Base-by-base conservation (phyloP, 2,797 vertebrate genomes). In the Heterohyrax brucei region DNA sequence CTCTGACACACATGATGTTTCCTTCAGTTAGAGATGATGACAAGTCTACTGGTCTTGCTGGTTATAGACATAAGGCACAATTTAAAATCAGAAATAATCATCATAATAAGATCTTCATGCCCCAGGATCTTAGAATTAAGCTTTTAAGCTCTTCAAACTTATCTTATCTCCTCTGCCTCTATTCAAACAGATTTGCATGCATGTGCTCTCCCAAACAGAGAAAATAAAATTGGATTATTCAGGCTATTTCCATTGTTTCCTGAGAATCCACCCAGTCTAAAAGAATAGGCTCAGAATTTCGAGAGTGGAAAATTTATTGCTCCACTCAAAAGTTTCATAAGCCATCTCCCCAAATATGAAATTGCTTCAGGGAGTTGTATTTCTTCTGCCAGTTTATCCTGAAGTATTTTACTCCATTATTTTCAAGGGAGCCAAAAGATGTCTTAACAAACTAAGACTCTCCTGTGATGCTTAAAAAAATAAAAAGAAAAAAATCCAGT, bases 321-420 rank as follows among this genome's bases (percentile, higher is more conserved):
- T 90, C 77, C 46, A 78, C 18, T 93, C 22, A 94, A 93, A 95
- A 73, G 64, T 62, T 91, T 93, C 87, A 83, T 87, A 87, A 89
- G 24, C 50, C 10, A 10, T 85, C 46, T 89, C 53, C 66, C 24
- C 93, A 75, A 76, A n/a, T 76, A 81, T 84, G 64, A 91, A 94
- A 68, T 89, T 28, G 26, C 62, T 87, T 91, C 8, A n/a, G 56
- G n/a, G 56, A 87, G 44, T 18, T 87, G 10, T 56, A 62, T 91
- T 81, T 91, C 84, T 92, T 78, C 53, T 81, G 84, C 28, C 79
- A 82, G 56, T 83, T 87, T 85, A 28, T 87, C n/a, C 10, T 81
- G 84, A 93, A 91, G 72, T 83, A 59, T 92, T 94, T 77, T 73
- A 84, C 24, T 70, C 44, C 50, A 73, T 91, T 79, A 89, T 68